Evolutionary conservation across 2,888 invertebrate genomes (phyloP).

Genomic region (Eupithecia tripunctaria): DNA sequence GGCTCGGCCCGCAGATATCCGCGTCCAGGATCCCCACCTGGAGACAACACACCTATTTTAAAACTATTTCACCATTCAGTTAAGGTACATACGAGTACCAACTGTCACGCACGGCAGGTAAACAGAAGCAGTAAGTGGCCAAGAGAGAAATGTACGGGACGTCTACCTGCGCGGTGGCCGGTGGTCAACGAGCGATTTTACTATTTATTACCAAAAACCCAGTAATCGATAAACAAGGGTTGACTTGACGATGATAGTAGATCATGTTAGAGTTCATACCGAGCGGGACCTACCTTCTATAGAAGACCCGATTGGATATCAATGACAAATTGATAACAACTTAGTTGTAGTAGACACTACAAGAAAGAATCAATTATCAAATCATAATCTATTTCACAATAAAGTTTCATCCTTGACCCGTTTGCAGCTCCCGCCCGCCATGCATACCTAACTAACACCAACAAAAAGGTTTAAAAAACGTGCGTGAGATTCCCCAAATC

Average conservation of each 20-base stretch:
- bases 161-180: neutral
- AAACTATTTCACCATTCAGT: too few relatives aligned
- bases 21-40: conserved; percentile 97
- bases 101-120: neutral
- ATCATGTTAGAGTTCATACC: too few relatives aligned
- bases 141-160: neutral
- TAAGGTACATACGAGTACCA: neutral
- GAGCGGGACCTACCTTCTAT: neutral
- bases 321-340: neutral
- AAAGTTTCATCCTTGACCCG: neutral
- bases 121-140: neutral
- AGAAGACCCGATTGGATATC: neutral
- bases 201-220: neutral
- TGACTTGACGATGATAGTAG: neutral
- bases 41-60: conserved; percentile 20
- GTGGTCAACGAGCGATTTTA: too few relatives aligned
- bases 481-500: conserved; percentile 29
- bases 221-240: neutral
- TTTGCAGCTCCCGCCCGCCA: neutral
- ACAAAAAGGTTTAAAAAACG: neutral
- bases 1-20: conserved; percentile 99
- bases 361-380: neutral
- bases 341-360: neutral
- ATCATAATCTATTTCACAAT: neutral
- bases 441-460: neutral